These are phyloP conservation scores for Riptortus pedestris DNA, from an alignment of 1,140 invertebrate species.

Conservation along the genomic window DNA sequence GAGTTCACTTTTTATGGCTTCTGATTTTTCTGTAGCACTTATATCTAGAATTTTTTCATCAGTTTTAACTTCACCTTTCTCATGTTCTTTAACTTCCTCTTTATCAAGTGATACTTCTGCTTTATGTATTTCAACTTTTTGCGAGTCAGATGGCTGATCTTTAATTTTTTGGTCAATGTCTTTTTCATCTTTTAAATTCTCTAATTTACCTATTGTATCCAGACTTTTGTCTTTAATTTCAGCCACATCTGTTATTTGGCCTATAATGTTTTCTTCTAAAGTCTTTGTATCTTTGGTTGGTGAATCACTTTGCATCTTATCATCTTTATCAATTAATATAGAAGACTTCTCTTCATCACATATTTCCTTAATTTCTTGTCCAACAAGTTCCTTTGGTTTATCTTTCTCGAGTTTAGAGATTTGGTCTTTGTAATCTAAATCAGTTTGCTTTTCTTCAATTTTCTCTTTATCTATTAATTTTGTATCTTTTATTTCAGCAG, in stretches of 20 bases:
- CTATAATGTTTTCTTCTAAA: neutral
- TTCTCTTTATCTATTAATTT: conserved; percentile 32
- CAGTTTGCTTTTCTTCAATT: conserved; percentile 19
- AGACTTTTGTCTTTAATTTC: too few relatives aligned
- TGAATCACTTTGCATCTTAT: too few relatives aligned
- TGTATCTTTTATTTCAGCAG: conserved; percentile 30
- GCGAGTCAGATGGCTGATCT: too few relatives aligned
- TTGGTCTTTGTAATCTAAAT: too few relatives aligned
- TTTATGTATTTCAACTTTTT: too few relatives aligned
- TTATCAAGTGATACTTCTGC: too few relatives aligned
- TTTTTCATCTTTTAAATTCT: too few relatives aligned
- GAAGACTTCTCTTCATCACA: neutral
- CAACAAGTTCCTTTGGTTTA: neutral
- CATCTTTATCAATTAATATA: neutral
- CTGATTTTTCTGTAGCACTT: neutral
- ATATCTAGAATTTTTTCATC: neutral
- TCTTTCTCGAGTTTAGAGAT: neutral
- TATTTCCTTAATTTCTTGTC: neutral
- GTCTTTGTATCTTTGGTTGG: neutral
- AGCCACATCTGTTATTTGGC: neutral
- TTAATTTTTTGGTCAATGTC: too few relatives aligned
- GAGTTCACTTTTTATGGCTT: too few relatives aligned
- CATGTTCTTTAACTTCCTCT: too few relatives aligned
- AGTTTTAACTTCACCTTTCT: neutral
- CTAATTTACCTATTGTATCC: too few relatives aligned